Evolutionary conservation across 2,113 vertebrate genomes (phyloP).

Genomic region (Stegostoma tigrinum): DNA sequence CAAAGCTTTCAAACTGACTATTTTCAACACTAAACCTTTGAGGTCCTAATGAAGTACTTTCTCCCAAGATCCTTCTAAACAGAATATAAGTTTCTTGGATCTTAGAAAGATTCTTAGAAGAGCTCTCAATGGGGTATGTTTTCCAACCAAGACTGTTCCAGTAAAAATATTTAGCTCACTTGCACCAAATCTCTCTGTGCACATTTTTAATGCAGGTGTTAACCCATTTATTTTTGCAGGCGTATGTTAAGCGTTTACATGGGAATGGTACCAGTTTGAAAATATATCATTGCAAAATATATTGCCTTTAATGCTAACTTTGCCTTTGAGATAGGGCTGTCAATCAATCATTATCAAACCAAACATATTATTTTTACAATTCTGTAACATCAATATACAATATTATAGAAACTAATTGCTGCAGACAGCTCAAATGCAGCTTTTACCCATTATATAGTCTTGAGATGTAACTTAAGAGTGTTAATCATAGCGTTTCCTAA

Average conservation of each 20-base stretch:
- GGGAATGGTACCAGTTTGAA: not conserved
- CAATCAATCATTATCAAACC: not conserved
- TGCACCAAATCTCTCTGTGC: not conserved
- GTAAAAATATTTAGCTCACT: conserved; percentile 21
- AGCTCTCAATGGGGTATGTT: not conserved
- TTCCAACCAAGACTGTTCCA: not conserved
- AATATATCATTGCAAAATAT: not conserved
- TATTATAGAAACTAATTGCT: not conserved
- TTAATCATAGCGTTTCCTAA: not conserved
- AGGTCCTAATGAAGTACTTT: not conserved
- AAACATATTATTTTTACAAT: not conserved
- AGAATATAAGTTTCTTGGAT: not conserved
- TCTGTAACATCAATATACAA: not conserved
- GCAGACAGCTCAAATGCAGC: not conserved
- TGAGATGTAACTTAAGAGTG: not conserved
- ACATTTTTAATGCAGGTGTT: not conserved
- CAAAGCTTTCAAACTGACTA: not conserved
- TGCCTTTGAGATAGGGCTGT: not conserved
- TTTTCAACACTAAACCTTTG: not conserved
- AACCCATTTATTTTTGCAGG: conserved; percentile 24
- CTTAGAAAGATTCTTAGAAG: not conserved
- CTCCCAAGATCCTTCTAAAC: not conserved
- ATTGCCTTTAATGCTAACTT: not conserved
- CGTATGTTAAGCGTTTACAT: not conserved
- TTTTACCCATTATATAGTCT: not conserved